Evolutionary conservation across 2,113 vertebrate species (phyloP), one percentile per base, ranked within the genome.

Genomic region (Dasyprocta punctata): DNA sequence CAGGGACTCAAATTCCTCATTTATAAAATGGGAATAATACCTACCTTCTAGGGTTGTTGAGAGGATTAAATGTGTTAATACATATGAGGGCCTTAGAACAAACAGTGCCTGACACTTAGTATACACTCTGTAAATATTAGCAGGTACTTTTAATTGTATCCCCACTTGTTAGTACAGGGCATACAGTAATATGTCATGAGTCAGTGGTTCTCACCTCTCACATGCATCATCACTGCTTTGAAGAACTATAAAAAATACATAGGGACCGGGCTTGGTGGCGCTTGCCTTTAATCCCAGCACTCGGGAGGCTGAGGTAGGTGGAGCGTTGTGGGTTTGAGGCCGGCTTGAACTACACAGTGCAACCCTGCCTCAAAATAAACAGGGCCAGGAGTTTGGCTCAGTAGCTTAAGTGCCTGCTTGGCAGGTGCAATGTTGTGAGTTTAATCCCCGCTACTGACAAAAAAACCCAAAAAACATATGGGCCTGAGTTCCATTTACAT

Each of bases 141-240:
- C 81, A 77, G 75, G 89, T 84, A 56, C 65, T 95, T 87, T 81
- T 71, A 91, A 86, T 83, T 95, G 73, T 41, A 49, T 44, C 44
- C 63, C 56, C 41, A 63, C 54, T 90, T 63, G n/a, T 78, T 92
- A 73, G n/a, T 38, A 92, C 16, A 86, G 9, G 54, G 65, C 58
- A 19, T 52, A 77, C 22, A 16, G 26, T 61, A 81, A 56, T 28
- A 60, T 49, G 61, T 65, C 69, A 44, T 52, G 3, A 16, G n/a
- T 36, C 38, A 38, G 11, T 73, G 36, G 38, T 85, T 94, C 92
- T 75, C 38, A 60, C 52, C 80, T 6, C 9, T 93, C n/a, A 52
- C 44, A 49, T 84, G 3, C n/a, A 92, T 92, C 36, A 7, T 82
- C 85, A 83, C 67, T 83, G 60, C n/a, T 92, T 54, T 89, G 54